Evolutionary conservation across 2,888 invertebrate genomes (phyloP), one percentile per base, ranked within the genome.

Genomic region (Lypha dubia): DNA sequence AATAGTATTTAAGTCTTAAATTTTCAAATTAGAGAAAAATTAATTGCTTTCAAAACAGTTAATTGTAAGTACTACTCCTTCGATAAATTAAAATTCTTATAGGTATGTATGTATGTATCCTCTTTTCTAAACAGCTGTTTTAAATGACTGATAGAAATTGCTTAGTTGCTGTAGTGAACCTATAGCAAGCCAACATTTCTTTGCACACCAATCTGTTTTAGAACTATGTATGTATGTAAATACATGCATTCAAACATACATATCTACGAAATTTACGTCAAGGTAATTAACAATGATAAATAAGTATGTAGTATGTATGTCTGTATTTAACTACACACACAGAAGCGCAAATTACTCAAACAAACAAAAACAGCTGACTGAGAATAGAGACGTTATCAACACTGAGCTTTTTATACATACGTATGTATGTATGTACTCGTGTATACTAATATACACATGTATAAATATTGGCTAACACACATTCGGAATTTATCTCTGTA

Each of bases 331-430:
- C 22, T 20, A 38, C 17, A 60, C 17, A 11, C 17, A 17, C 32
- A 32, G 13, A 17, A 11, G n/a, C n/a, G n/a, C n/a, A n/a, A n/a
- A n/a, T n/a, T n/a, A n/a, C n/a, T n/a, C 22, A 11, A 51, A 4
- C 22, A 22, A 22, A 83, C 68, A 76, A 75, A 82, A 87, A 87
- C 87, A 87, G 87, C 87, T 87, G 87, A 86, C 83, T 86, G 83
- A 70, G 41, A 84, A 84, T 84, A 79, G 44, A 79, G 38, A 44
- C n/a, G n/a, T 11, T 32, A 51, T 32, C 60, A 1, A 51, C 49
- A 65, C 24, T 63, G 24, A 15, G 49, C 20, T 24, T 38, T 24
- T 11, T 13, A 65, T 11, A 17, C 5, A 1, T 65, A 17, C 35
- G 22, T 22, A 44, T 8, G 8, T 38, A 35, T 56, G 49, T 60